Percentiles rank a stretch among this genome's conserved stretches.
phyloP scores from a whole-genome alignment of 2,113 vertebrate genomes.

The Daboia siamensis region DNA sequence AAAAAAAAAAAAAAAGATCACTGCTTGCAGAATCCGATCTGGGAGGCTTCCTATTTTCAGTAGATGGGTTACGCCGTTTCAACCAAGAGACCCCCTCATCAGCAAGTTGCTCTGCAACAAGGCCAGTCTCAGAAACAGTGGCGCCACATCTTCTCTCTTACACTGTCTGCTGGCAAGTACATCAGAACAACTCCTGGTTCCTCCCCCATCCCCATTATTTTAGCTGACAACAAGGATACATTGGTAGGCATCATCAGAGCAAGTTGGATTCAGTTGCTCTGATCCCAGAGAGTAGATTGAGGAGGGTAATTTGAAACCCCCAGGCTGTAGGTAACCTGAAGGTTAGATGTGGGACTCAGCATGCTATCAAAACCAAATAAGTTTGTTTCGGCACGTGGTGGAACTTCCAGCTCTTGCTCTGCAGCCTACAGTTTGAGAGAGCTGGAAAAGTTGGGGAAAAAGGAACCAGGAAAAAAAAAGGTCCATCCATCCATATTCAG shows the following conservation, averaged over 20 bases:
- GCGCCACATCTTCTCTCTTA: not conserved
- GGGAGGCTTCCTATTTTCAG: too few relatives aligned
- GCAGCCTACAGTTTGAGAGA: not conserved
- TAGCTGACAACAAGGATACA: not conserved
- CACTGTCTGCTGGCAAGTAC: not conserved
- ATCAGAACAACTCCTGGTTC: not conserved
- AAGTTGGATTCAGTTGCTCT: not conserved
- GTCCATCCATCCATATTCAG: not conserved
- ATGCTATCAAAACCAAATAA: not conserved
- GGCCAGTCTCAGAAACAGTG: not conserved
- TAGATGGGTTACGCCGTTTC: not conserved
- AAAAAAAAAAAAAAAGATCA: not conserved
- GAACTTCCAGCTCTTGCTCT: not conserved
- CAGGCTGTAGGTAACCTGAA: not conserved
- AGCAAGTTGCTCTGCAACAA: not conserved
- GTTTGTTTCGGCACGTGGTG: not conserved
- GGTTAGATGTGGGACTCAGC: not conserved
- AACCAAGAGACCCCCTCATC: not conserved
- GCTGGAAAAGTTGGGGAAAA: not conserved
- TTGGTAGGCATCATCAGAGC: not conserved
- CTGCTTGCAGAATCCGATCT: not conserved
- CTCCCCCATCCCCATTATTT: not conserved
- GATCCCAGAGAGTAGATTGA: not conserved
- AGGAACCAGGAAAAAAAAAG: not conserved
- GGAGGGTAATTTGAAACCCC: not conserved